Conservation (phyloP, 2,113 vertebrate species). For the Andinoacara biseriatus region DNA sequence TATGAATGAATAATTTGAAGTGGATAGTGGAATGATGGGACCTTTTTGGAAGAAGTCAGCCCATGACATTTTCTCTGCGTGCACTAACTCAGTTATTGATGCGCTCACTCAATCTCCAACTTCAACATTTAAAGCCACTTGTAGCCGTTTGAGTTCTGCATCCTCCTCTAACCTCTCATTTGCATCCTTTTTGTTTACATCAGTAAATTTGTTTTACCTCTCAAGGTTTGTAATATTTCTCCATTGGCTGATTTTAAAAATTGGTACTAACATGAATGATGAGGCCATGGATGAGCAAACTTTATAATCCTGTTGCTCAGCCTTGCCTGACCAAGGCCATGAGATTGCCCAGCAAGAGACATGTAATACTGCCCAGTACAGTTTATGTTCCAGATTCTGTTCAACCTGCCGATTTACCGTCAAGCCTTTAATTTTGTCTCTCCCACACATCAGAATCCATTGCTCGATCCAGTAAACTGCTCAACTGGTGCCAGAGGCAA, state of each 20-base stretch:
- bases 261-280: constrained; percentile 55
- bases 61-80: neutral
- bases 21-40: constrained; percentile 30
- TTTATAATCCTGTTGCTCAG: neutral
- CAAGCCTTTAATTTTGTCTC: constrained; percentile 1
- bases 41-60: constrained; percentile 24
- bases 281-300: constrained; percentile 24
- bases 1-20: neutral
- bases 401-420: neutral
- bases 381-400: neutral
- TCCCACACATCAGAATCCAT: constrained; percentile 85
- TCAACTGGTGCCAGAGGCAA: constrained; percentile 97
- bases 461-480: constrained; percentile 93
- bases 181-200: constrained; percentile 18
- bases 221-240: constrained; percentile 13
- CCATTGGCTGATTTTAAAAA: constrained; percentile 19
- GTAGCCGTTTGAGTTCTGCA: constrained; percentile 23
- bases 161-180: constrained; percentile 46
- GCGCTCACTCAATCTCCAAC: neutral
- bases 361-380: neutral
- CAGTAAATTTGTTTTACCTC: neutral
- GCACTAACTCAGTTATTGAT: constrained; percentile 44
- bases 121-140: constrained; percentile 8
- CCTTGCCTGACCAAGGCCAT: constrained; percentile 25
- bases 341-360: constrained; percentile 30